These are phyloP conservation scores for Epinotia nisella DNA, from an alignment of 2,888 invertebrate genomes.

Conservation along the genomic window DNA sequence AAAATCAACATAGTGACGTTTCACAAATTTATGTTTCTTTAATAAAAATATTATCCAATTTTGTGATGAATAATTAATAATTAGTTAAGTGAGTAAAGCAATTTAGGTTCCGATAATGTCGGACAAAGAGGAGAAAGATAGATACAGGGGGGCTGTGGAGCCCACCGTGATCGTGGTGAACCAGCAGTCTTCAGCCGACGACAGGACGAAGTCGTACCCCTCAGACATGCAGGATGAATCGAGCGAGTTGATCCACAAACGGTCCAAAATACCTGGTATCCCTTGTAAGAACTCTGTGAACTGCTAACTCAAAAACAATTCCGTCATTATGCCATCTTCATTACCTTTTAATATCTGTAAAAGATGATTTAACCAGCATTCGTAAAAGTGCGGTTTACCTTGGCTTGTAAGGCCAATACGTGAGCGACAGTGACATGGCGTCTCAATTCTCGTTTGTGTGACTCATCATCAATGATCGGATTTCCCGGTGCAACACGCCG, in stretches of 20 bases:
- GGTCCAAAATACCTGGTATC: constrained; percentile 66
- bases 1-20: constrained; percentile 77
- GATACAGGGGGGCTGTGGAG: constrained; percentile 51
- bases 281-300: constrained; percentile 59
- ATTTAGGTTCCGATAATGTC: constrained; percentile 66
- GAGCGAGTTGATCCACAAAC: constrained; percentile 62
- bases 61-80: constrained; percentile 68
- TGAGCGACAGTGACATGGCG: no score
- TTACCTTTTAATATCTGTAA: no score
- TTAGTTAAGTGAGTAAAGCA: constrained; percentile 59
- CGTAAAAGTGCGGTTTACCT: no score
- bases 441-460: no score
- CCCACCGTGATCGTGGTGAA: constrained; percentile 63
- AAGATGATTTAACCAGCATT: no score
- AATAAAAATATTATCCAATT: constrained; percentile 63
- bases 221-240: constrained; percentile 59
- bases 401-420: no score
- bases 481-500: no score
- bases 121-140: constrained; percentile 68
- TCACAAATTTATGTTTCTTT: constrained; percentile 63
- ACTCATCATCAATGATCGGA: no score
- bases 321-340: neutral
- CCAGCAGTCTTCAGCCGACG: constrained; percentile 61
- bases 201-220: constrained; percentile 61
- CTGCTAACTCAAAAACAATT: neutral